Base-by-base conservation (phyloP, 2,797 vertebrate genomes). In the Scleropages formosus region DNA sequence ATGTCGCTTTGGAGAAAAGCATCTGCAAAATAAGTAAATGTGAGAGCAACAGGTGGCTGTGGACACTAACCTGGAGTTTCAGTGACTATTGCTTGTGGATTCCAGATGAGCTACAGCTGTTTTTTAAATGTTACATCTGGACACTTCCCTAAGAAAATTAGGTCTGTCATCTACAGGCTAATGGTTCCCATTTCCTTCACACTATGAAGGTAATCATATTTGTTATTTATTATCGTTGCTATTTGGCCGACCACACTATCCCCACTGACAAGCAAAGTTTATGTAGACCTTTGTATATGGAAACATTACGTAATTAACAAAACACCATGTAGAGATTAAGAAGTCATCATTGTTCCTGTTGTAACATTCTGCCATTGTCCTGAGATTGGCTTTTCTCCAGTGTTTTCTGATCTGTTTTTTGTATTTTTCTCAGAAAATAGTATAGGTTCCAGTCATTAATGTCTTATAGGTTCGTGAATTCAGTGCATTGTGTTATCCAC, bases 71-170 rank as follows among this genome's bases (percentile, higher is more conserved):
- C 88, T 88, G 84, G 84, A 86, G 88, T 85, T 53, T 88, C 87
- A 89, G 86, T 91, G 88, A 85, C 89, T 88, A 88, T 87, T 82
- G 87, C 79, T 86, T 84, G 86, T 84, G 86, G 85, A 89, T 84
- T 86, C 86, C 71, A 71, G 83, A 85, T 85, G 88, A 90, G 88
- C 89, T 90, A 84, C 89, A 90, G 88, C 89, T 90, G 84, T 89
- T 89, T 88, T 87, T 90, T 87, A 85, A 86, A 79, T 64, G 82
- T 88, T 84, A 89, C 89, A 90, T 91, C 87, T 89, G 89, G 84
- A 87, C 85, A 81, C 80, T 82, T 82, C 81, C 84, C 81, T 81
- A 56, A 56, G 22, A 22, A 46, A 51, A 20, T 26, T 44, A 39
- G 22, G 61, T 69, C 78, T 87, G 84, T 85, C 76, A 80, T 81